A percentile compares a stretch with the other conserved stretches of the same genome.
Conservation (phyloP, 2,113 vertebrate genomes). For the Eretmochelys imbricata region DNA sequence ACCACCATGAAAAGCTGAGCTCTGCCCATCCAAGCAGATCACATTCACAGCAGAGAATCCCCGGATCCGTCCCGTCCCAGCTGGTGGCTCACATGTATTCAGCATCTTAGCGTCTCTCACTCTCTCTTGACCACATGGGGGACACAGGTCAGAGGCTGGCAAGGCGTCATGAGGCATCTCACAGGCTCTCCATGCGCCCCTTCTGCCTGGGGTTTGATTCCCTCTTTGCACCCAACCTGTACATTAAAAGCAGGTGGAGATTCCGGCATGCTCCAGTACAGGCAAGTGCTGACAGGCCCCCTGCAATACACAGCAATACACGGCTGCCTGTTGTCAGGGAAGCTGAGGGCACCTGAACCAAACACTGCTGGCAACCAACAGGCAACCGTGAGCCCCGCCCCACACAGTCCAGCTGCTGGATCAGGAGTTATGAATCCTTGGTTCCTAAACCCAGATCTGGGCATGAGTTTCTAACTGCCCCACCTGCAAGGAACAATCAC, state of each 20-base stretch:
- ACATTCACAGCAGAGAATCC: background rate
- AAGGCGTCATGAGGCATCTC: background rate
- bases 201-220: background rate
- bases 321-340: too few relatives aligned
- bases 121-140: background rate
- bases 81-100: background rate
- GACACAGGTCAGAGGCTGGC: background rate
- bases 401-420: background rate
- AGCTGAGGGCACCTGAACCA: background rate
- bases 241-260: background rate
- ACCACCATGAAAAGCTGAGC: background rate
- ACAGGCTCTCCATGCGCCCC: background rate
- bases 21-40: background rate
- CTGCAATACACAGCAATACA: background rate
- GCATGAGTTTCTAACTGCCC: background rate
- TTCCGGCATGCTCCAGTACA: background rate
- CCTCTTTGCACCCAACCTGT: background rate
- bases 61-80: too few relatives aligned
- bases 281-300: background rate
- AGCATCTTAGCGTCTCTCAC: background rate
- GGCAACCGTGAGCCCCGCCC: background rate
- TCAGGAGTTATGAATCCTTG: background rate
- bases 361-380: background rate
- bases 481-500: background rate
- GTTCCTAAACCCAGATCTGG: background rate